Evolutionary conservation across 2,888 invertebrate species (phyloP).

Genomic region (Agrotis exclamationis): DNA sequence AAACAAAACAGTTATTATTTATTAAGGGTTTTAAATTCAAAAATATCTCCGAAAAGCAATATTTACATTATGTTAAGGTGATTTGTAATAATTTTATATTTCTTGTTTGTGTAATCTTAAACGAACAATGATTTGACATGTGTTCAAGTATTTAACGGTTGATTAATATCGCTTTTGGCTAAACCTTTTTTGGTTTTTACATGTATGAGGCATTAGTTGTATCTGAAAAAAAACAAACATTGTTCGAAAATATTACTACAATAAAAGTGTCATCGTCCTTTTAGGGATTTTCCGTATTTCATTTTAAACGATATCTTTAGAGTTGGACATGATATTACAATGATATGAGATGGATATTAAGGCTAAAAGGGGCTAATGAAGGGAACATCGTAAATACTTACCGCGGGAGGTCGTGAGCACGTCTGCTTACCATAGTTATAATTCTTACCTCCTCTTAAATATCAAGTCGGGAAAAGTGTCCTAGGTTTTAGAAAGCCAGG

Average conservation of each 20-base stretch:
- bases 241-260: slow-evolving; percentile 12
- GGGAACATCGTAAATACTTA: neutral
- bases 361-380: neutral
- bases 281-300: slow-evolving; percentile 11
- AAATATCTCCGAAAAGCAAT: slow-evolving; percentile 35
- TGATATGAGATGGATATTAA: neutral
- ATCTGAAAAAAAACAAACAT: slow-evolving; percentile 20
- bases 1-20: slow-evolving; percentile 52
- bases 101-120: slow-evolving; percentile 47
- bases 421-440: no score
- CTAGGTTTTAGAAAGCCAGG: neutral
- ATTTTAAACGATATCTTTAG: slow-evolving; percentile 25
- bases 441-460: no score
- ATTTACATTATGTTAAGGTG: slow-evolving; percentile 38
- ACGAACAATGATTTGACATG: slow-evolving; percentile 33
- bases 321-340: slow-evolving; percentile 27
- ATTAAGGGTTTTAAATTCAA: slow-evolving; percentile 47
- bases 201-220: slow-evolving; percentile 34
- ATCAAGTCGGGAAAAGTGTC: no score
- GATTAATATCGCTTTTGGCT: slow-evolving; percentile 27
- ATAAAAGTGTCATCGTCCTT: slow-evolving; percentile 22
- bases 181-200: slow-evolving; percentile 30
- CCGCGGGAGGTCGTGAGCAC: neutral
- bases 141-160: slow-evolving; percentile 27
- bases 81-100: slow-evolving; percentile 46